Conservation (phyloP, 2,113 vertebrate genomes). For the Podarcis raffonei region DNA sequence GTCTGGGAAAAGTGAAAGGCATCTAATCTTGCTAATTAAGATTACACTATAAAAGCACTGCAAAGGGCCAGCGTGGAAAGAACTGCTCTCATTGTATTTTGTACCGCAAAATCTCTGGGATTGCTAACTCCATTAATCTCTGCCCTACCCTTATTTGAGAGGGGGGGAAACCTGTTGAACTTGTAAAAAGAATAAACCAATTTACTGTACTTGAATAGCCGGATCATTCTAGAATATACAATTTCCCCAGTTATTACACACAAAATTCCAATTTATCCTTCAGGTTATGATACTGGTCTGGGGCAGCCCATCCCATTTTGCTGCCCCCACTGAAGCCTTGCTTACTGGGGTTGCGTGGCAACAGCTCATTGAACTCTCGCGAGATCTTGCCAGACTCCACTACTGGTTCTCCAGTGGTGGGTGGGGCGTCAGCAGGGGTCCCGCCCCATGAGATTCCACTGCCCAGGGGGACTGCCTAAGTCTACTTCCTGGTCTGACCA, state of each 20-base stretch:
- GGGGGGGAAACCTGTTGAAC: conserved; percentile 48
- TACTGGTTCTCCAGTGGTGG: too few species aligned
- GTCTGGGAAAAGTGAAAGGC: not conserved
- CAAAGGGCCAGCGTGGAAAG: conserved; percentile 46
- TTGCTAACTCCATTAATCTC: conserved; percentile 56
- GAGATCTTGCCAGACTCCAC: too few species aligned
- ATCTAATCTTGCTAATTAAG: not conserved
- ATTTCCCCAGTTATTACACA: not conserved
- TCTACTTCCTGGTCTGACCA: too few species aligned
- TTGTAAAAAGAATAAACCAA: conserved; percentile 51
- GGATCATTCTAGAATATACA: not conserved
- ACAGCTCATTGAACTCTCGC: too few species aligned
- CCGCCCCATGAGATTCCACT: too few species aligned
- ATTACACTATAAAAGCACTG: conserved; percentile 40
- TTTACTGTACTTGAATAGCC: conserved; percentile 20
- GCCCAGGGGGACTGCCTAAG: too few species aligned
- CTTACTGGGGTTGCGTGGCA: too few species aligned
- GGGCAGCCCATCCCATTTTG: too few species aligned
- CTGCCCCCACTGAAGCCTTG: too few species aligned
- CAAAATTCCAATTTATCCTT: too few species aligned
- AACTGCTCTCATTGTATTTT: conserved; percentile 36
- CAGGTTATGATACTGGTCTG: too few species aligned
- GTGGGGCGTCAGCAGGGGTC: too few species aligned
- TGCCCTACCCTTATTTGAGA: conserved; percentile 60
- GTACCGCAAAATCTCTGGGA: conserved; percentile 45